Percentiles rank a stretch among this genome's conserved stretches.
Conservation (phyloP, 2,113 vertebrate species). For the Phoxinus phoxinus region DNA sequence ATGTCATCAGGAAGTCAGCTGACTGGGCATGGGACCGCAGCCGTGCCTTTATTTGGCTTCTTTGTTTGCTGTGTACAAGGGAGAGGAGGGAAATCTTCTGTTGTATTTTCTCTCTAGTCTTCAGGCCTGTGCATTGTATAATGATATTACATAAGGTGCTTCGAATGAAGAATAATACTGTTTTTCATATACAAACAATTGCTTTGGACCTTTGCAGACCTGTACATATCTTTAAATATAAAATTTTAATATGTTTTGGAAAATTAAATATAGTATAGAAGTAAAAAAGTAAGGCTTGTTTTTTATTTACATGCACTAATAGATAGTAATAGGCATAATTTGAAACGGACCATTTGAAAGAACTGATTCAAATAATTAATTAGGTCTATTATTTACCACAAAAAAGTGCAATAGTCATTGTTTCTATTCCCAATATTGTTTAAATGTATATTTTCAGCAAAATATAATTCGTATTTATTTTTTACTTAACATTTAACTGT, state of each 20-base stretch:
- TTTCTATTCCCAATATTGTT: background rate
- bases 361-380: background rate
- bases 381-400: background rate
- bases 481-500: background rate
- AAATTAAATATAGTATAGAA: background rate
- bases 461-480: background rate
- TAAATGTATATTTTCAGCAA: background rate
- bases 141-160: background rate
- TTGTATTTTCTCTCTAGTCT: background rate
- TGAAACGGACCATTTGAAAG: background rate
- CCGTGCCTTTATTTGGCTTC: slow-evolving; percentile 7
- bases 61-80: slow-evolving; percentile 16
- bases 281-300: background rate
- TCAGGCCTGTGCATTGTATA: background rate
- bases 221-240: background rate
- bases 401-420: background rate
- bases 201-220: background rate
- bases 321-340: background rate
- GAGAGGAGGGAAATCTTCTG: background rate
- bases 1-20: slow-evolving; percentile 47
- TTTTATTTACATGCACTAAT: background rate
- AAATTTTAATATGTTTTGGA: background rate
- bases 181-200: slow-evolving; percentile 6
- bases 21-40: slow-evolving; percentile 17
- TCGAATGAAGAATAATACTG: background rate